Evolutionary conservation across 2,113 vertebrate species (phyloP).

Genomic region (Camelus bactrianus): DNA sequence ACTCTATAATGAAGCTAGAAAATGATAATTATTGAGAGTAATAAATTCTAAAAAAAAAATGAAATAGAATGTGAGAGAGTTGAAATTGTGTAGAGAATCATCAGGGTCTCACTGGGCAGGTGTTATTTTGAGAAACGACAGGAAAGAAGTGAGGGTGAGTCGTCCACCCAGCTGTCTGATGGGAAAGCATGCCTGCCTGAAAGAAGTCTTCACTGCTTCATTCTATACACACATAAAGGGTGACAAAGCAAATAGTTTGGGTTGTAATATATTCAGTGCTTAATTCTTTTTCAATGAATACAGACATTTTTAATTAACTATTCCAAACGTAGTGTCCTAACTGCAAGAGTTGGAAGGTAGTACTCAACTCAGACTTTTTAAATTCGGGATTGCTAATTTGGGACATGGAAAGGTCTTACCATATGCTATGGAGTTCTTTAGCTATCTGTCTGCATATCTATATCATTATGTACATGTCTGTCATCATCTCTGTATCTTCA

Average conservation of each 20-base stretch:
- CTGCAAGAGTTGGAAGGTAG: not conserved
- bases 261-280: not conserved
- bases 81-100: not conserved
- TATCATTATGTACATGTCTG: not conserved
- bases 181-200: rapidly evolving
- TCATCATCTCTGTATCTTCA: not conserved
- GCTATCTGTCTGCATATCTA: not conserved
- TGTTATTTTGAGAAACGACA: not conserved
- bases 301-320: not conserved
- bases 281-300: not conserved
- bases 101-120: not conserved
- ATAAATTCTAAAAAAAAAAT: not conserved
- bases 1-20: not conserved
- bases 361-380: not conserved
- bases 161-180: rapidly evolving
- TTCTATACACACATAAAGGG: not conserved
- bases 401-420: not conserved
- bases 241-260: not conserved
- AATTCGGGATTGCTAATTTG: not conserved
- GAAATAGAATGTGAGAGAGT: not conserved
- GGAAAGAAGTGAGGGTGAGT: not conserved
- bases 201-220: too few relatives aligned
- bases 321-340: not conserved
- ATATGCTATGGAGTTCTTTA: not conserved
- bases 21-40: not conserved